Evolutionary conservation across 2,797 vertebrate genomes (phyloP).

Genomic region (Xenopus petersii): DNA sequence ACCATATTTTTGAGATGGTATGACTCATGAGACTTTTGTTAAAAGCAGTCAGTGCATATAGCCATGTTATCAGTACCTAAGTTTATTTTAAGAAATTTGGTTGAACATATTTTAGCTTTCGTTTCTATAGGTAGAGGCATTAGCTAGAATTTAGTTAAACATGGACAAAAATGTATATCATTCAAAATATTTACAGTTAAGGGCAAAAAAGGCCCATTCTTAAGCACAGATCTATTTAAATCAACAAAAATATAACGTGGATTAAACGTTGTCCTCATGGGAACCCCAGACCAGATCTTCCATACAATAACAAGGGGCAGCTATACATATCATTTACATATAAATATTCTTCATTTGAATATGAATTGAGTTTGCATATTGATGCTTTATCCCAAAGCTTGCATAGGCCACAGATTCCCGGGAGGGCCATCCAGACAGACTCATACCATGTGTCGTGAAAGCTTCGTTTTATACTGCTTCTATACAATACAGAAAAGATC

Average conservation of each 20-base stretch:
- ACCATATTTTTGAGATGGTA: too few relatives aligned
- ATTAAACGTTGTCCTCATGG: constrained; percentile 30
- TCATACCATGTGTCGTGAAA: constrained; percentile 31
- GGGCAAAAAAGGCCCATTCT: neutral
- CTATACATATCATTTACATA: constrained; percentile 20
- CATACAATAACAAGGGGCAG: constrained; percentile 17
- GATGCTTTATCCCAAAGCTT: constrained; percentile 23
- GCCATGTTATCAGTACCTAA: too few relatives aligned
- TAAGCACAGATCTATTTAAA: neutral
- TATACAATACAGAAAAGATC: neutral
- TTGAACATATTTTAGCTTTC: too few relatives aligned
- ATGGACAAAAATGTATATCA: neutral
- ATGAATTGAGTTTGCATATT: constrained; percentile 23
- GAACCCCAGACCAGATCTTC: constrained; percentile 31
- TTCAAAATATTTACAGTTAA: neutral
- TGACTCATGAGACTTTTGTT: too few relatives aligned
- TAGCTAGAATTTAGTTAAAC: neutral
- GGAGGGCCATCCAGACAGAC: constrained; percentile 3
- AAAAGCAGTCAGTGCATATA: too few relatives aligned
- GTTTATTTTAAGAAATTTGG: too few relatives aligned
- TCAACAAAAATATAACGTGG: constrained; percentile 13
- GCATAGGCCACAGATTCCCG: constrained; percentile 13
- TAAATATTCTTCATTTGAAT: constrained; percentile 25
- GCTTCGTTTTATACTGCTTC: neutral
- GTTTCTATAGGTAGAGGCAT: neutral